Conservation (phyloP, 2,113 vertebrate genomes). For the Dermatemys mawii region DNA sequence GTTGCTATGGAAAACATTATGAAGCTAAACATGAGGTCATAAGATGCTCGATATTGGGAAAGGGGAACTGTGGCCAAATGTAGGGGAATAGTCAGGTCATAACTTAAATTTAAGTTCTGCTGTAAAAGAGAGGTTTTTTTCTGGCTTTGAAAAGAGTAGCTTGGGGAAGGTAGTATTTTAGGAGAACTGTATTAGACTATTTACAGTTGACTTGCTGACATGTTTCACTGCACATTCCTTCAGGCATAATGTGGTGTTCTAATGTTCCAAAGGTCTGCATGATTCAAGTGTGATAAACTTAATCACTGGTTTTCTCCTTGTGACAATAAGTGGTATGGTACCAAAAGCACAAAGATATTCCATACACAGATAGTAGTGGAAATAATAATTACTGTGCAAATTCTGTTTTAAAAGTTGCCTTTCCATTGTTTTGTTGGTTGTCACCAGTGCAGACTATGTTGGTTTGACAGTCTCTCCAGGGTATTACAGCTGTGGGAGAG, state of each 20-base stretch:
- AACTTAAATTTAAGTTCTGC: neutral
- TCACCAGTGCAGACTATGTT: neutral
- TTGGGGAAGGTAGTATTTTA: constrained; percentile 10
- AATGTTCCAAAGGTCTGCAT: constrained; percentile 61
- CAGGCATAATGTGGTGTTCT: neutral
- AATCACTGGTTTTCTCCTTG: constrained; percentile 58
- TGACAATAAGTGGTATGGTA: constrained; percentile 61
- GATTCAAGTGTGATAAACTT: constrained; percentile 49
- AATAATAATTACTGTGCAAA: constrained; percentile 51
- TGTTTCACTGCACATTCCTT: constrained; percentile 6
- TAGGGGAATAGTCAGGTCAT: neutral
- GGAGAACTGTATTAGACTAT: constrained; percentile 31
- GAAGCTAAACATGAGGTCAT: neutral
- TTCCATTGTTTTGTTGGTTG: neutral
- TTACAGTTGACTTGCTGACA: constrained; percentile 45
- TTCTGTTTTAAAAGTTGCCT: constrained; percentile 50
- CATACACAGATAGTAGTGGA: constrained; percentile 52
- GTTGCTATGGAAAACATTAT: neutral
- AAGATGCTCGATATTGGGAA: neutral
- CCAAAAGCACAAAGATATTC: constrained; percentile 42
- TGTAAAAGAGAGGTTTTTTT: neutral
- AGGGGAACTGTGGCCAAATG: neutral
- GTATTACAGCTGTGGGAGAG: neutral
- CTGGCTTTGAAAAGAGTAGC: neutral
- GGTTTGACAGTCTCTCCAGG: neutral